A percentile compares a stretch with the other conserved stretches of the same genome.
Evolutionary conservation across 1,140 invertebrate species (phyloP).

Genomic region (Lanistes nyassanus): DNA sequence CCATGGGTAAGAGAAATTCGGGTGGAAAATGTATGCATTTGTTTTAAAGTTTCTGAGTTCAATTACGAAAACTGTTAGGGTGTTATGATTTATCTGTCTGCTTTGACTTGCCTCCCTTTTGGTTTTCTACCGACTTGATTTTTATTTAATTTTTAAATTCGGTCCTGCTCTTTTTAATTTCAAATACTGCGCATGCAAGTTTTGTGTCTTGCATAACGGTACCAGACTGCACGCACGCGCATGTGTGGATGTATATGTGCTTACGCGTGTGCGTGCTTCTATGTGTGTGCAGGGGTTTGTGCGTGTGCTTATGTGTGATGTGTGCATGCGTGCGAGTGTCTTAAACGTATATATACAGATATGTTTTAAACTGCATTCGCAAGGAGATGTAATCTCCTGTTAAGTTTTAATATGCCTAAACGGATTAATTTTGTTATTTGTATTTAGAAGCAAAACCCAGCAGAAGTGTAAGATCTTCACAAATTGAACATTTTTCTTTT

Average conservation of each 20-base stretch:
- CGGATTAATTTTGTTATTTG: too few relatives aligned
- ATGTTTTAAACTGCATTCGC: too few relatives aligned
- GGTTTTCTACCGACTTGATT: not conserved
- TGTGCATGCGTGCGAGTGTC: constrained; percentile 4
- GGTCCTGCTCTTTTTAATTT: not conserved
- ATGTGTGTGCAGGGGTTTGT: not conserved
- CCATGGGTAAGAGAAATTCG: constrained; percentile 9
- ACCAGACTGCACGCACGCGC: not conserved
- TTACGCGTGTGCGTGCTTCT: not conserved
- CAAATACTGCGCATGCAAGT: not conserved
- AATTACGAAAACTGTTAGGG: not conserved
- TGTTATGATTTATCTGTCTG: not conserved
- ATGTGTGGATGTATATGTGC: constrained; percentile 8
- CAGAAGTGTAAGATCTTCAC: too few relatives aligned
- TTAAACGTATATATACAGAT: too few relatives aligned
- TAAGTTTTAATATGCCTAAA: too few relatives aligned
- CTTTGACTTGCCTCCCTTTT: not conserved
- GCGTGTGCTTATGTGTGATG: constrained; percentile 11
- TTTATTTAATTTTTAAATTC: constrained; percentile 4
- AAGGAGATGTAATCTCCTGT: too few relatives aligned
- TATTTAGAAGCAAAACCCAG: too few relatives aligned
- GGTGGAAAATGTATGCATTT: too few relatives aligned
- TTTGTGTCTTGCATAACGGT: not conserved
- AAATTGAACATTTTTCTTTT: too few relatives aligned
- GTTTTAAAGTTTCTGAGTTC: not conserved